Conservation (phyloP, 2,888 invertebrate species). For the Oasisia sp. region DNA sequence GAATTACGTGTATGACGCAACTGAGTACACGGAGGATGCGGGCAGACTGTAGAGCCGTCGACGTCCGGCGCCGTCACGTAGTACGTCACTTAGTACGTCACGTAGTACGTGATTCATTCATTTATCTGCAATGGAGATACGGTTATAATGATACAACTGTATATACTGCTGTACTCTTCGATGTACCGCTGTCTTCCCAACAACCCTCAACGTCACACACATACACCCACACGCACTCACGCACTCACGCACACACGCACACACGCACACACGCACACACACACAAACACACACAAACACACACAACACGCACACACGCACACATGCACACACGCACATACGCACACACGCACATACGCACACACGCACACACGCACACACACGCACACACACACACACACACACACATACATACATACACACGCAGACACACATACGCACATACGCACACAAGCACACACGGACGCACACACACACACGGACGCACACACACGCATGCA, state of each 20-base stretch:
- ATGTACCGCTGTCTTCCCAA: constrained; percentile 86
- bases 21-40: background rate
- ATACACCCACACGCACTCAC: background rate
- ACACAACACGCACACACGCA: background rate
- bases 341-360: background rate
- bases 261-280: background rate
- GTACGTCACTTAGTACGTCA: background rate
- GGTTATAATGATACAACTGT: background rate
- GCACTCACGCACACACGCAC: background rate
- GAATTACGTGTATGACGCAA: background rate
- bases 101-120: too few relatives aligned
- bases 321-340: too few relatives aligned
- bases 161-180: background rate
- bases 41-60: background rate
- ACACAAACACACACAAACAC: background rate
- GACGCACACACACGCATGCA: too few relatives aligned
- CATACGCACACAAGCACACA: too few relatives aligned
- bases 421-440: too few relatives aligned
- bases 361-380: background rate
- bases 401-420: background rate
- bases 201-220: constrained; percentile 80
- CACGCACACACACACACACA: background rate
- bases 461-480: background rate
- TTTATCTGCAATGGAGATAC: background rate
- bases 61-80: background rate